Conservation (phyloP, 2,888 invertebrate species). For the Melanchra persicariae region DNA sequence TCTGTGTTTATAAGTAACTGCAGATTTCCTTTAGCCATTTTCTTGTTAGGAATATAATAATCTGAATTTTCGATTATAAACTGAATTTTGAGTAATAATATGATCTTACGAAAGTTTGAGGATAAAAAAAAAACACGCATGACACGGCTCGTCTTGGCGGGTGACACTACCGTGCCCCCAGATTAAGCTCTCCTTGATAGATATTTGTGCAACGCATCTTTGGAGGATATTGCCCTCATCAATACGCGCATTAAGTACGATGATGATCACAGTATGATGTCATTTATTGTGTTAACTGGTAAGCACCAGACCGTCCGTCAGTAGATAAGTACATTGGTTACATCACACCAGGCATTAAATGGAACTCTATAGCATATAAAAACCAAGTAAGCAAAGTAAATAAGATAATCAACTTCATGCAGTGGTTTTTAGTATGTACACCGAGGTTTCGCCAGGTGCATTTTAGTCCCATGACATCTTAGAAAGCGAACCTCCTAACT, state of each 20-base stretch:
- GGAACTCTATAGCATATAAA: neutral
- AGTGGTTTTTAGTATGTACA: no score
- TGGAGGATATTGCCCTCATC: slow-evolving; percentile 18
- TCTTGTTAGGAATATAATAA: neutral
- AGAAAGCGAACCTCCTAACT: neutral
- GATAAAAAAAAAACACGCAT: neutral
- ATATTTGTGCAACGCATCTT: neutral
- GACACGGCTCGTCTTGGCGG: neutral
- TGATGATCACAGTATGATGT: slow-evolving; percentile 39
- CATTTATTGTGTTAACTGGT: slow-evolving; percentile 13
- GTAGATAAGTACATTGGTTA: slow-evolving; percentile 1
- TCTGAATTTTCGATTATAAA: no score
- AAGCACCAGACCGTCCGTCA: neutral
- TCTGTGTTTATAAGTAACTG: slow-evolving; percentile 4
- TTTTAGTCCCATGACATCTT: neutral
- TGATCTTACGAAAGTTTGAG: neutral
- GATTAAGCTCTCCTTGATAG: slow-evolving; percentile 3
- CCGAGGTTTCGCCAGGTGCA: neutral
- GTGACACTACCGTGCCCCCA: neutral
- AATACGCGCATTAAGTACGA: slow-evolving; percentile 5
- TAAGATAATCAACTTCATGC: neutral
- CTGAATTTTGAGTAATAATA: neutral
- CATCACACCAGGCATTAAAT: slow-evolving; percentile 16
- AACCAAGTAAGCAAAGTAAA: neutral
- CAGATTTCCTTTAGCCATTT: slow-evolving; percentile 5